Base-by-base conservation (phyloP, 2,113 vertebrate species). In the Talpa occidentalis region DNA sequence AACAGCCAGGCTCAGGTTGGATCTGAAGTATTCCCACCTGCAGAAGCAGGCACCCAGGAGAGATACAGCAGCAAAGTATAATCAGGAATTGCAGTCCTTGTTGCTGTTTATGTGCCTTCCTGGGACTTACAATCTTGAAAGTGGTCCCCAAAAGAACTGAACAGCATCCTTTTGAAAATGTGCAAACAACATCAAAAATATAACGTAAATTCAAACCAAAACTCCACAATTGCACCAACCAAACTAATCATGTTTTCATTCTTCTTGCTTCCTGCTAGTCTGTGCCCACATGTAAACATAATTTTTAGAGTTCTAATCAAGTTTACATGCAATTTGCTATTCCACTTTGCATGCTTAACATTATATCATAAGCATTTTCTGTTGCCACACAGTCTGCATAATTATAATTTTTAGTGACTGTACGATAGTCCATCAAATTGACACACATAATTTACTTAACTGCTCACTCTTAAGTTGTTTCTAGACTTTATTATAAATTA, bases 361-460 rank as follows among this genome's bases (percentile, higher is more conserved):
- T 95, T 81, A 81, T 90, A 87, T 73, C 92, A 81, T 81, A 88
- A 95, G 92, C 92, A 88, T 84, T 92, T 94, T 87, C 92, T 70
- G 88, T 87, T 90, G 54, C 94, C 82, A 84, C 86, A 44, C 82
- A 85, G 76, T 37, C 77, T 79, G 92, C 67, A 67, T 96, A 94
- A 95, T 96, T 96, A 96, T 42, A 81, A 92, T 93, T 93, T 95
- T 95, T 95, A 96, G 90, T 64, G 77, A 93, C 92, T 96, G 11
- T 73, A 74, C 76, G 49, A 80, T 88, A 90, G 88, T 88, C 95
- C 96, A 88, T 96, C 95, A 96, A 97, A 96, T 26, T 94, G 92
- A 90, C 92, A 96, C 40, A 74, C 24, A 0, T 85, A 90, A 97
- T 97, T 94, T 85, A 83, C 88, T 92, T 96, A 94, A 88, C 76